Base-by-base conservation (phyloP, 92 coral and sea anemone species). In the Hydrozoanthus gracilis region DNA sequence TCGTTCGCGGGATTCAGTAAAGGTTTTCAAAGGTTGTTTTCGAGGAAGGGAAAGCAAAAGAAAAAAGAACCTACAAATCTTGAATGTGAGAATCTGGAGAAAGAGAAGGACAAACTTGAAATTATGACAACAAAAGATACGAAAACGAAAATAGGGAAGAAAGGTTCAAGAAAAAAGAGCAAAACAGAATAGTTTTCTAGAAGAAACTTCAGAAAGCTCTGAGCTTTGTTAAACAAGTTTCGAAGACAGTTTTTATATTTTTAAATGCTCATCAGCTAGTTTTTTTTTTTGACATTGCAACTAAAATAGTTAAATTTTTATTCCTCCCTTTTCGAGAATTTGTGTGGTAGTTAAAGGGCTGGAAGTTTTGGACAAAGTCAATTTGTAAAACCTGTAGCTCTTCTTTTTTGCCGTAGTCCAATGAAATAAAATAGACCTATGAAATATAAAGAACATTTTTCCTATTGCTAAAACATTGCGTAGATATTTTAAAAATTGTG, bases 1-100 rank as follows among this genome's bases (percentile, higher is more conserved):
- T 94, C 97, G 12, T 83, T 94, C 15, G 84, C 92, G 58, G 73
- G 90, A n/a, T 86, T 74, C 79, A 74, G 79, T 16, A 74, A 91
- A 4, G 88, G 92, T 1, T 50, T 94, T 27, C 64, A 89, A 0
- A 88, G 84, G 62, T 68, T 94, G 73, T 92, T 94, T 71, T 86
- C 88, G 18, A 73, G 92, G 3, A 94, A 78, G 60, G 84, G 88
- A 20, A 92, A 89, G 77, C 79, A 86, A 35, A 79, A 82, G 51
- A 91, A 54, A 5, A 80, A 72, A 39, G 90, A 89, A 14, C 15
- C 10, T 7, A 14, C 61, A 50, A 27, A 27, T 27, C 16, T 39
- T 50, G 79, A 74, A 6, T n/a, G 6, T 20, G 87, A 83, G 20
- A 75, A 79, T 48, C 12, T 44, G 70, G 74, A 50, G 64, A 55